Conservation (phyloP, 1,140 invertebrate genomes). For the Ptiloglossa arizonensis region DNA sequence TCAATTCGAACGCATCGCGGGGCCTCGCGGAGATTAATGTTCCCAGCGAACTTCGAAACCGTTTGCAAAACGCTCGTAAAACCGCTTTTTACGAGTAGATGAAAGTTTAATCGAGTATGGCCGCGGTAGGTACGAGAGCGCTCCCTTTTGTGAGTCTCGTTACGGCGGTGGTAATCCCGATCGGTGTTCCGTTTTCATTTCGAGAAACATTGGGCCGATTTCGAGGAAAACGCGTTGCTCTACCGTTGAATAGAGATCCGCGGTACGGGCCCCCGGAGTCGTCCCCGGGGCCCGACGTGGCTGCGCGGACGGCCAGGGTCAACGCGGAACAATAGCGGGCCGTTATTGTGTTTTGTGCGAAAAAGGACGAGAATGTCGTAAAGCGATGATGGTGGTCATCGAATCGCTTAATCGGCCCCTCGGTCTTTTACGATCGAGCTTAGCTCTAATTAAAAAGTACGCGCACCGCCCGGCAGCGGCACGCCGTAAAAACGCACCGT, state of each 20-base stretch:
- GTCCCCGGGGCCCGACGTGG: too few species aligned
- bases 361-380: constrained; percentile 39
- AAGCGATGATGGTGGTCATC: constrained; percentile 44
- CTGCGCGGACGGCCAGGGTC: neutral
- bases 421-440: constrained; percentile 33
- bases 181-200: neutral
- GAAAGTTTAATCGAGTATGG: neutral
- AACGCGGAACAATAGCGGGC: neutral
- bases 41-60: neutral
- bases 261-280: too few species aligned
- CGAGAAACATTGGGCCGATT: neutral
- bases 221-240: neutral
- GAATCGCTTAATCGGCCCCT: constrained; percentile 49
- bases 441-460: constrained; percentile 41
- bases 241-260: neutral
- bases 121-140: neutral
- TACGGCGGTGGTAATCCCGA: neutral
- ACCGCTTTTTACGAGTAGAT: neutral
- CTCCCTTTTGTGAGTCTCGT: neutral
- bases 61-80: constrained; percentile 12
- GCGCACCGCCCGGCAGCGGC: neutral
- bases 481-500: constrained; percentile 1
- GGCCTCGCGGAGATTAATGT: neutral
- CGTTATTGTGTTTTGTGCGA: neutral
- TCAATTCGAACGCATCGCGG: neutral